Conservation (phyloP, 2,888 invertebrate genomes). For the Drosophila borborema region DNA sequence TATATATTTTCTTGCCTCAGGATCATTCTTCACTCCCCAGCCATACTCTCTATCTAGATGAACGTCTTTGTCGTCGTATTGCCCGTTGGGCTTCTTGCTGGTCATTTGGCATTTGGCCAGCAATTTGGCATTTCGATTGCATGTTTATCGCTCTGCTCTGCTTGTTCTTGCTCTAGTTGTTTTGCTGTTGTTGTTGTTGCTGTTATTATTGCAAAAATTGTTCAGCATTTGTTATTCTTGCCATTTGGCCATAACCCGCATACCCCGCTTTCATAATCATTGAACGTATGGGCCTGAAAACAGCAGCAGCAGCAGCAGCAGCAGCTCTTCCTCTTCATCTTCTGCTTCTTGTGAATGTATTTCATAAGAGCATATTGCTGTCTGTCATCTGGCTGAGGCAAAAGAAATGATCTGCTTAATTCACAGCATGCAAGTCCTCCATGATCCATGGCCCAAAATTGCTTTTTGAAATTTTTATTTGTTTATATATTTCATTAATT, state of each 20-base stretch:
- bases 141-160: constrained; percentile 55
- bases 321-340: neutral
- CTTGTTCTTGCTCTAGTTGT: constrained; percentile 26
- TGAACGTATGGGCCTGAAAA: neutral
- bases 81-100: constrained; percentile 50
- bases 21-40: constrained; percentile 4
- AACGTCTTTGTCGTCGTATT: constrained; percentile 16
- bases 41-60: neutral
- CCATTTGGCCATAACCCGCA: constrained; percentile 8
- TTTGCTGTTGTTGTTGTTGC: constrained; percentile 16
- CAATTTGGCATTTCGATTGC: constrained; percentile 79
- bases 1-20: constrained; percentile 23
- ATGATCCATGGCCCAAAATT: neutral
- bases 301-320: neutral
- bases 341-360: constrained; percentile 1
- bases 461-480: neutral
- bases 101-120: constrained; percentile 77
- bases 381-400: neutral
- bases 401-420: constrained; percentile 5
- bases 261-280: neutral
- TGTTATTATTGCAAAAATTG: constrained; percentile 51
- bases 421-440: neutral
- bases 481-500: neutral
- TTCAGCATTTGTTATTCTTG: constrained; percentile 44
- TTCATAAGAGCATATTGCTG: constrained; percentile 18